Conservation (phyloP, 1,140 invertebrate species). For the Chironomus tepperi region DNA sequence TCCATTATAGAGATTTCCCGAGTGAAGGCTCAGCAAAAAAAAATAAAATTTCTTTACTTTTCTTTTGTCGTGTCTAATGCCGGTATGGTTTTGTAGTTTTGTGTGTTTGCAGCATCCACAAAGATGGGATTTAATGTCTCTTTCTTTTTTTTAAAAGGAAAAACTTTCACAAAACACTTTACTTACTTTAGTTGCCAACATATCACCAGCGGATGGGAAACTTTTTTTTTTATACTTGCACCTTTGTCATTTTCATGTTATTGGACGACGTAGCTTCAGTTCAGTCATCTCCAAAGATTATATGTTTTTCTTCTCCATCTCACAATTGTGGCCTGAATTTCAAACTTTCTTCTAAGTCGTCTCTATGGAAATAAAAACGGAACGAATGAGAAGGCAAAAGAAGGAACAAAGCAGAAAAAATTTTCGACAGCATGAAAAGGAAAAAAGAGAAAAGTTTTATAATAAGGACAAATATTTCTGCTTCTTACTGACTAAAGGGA, state of each 20-base stretch:
- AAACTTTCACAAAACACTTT: not conserved
- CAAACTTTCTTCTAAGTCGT: not conserved
- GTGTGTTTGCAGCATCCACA: not conserved
- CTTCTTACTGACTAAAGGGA: no score
- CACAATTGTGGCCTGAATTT: not conserved
- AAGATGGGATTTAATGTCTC: not conserved
- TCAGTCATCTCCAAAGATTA: not conserved
- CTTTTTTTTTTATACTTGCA: not conserved
- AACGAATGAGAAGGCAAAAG: no score
- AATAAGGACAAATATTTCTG: no score
- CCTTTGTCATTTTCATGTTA: not conserved
- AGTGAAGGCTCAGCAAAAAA: not conserved
- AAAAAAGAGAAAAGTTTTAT: no score
- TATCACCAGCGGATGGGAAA: not conserved
- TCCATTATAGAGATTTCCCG: slow-evolving; percentile 12
- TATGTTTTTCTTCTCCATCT: not conserved
- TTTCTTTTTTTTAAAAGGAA: not conserved
- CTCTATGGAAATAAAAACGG: not conserved
- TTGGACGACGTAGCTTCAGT: not conserved
- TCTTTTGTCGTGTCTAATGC: not conserved
- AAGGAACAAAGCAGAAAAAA: no score
- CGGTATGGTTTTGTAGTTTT: not conserved
- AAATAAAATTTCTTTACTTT: not conserved
- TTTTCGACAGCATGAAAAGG: no score
- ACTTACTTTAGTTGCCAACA: not conserved